A percentile compares a stretch with the other conserved stretches of the same genome.
These are phyloP conservation scores for Ceyx melanurus DNA, from an alignment of 2,113 vertebrate genomes.

Conservation along the genomic window DNA sequence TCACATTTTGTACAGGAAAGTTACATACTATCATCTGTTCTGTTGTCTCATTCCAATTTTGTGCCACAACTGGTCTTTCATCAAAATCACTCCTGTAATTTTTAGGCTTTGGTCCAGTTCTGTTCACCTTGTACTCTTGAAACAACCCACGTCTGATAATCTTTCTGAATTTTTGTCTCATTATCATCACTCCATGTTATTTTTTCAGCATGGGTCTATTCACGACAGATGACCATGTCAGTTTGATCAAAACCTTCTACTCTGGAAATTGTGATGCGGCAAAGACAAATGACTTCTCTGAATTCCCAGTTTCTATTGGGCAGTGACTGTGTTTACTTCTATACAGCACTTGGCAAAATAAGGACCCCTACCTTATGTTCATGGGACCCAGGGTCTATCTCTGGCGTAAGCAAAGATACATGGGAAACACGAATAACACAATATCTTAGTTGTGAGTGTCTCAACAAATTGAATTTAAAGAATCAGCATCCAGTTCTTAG, in stretches of 20 bases:
- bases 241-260: background rate
- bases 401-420: background rate
- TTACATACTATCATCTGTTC: background rate
- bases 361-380: background rate
- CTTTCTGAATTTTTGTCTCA: background rate
- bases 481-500: background rate
- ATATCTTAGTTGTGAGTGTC: background rate
- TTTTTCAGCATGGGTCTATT: background rate
- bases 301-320: background rate
- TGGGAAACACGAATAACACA: background rate
- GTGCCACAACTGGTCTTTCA: background rate
- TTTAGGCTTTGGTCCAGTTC: background rate
- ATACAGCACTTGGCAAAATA: fast-evolving
- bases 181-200: background rate
- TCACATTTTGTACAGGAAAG: background rate
- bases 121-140: background rate
- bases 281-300: background rate
- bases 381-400: background rate
- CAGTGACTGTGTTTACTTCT: background rate
- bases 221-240: background rate
- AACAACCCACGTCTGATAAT: background rate
- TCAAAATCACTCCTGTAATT: background rate
- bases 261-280: background rate
- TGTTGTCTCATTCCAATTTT: background rate
- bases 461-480: background rate